Conservation (phyloP, 2,888 invertebrate species). For the Diarsia mendica region DNA sequence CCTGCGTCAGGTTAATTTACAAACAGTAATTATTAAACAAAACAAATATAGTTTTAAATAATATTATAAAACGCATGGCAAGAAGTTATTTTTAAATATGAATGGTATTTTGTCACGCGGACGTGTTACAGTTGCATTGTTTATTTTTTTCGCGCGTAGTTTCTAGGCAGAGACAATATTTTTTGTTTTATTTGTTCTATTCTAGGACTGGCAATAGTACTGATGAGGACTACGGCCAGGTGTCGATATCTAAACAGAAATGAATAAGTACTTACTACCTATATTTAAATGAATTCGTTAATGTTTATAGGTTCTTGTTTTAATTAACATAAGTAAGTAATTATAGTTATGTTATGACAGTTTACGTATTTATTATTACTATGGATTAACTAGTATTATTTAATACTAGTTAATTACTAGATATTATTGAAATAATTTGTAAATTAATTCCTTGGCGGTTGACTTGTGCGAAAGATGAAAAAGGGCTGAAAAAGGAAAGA, state of each 20-base stretch:
- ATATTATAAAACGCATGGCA: slow-evolving; percentile 18
- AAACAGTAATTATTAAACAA: slow-evolving; percentile 9
- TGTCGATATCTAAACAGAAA: slow-evolving; percentile 7
- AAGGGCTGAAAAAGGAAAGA: no score
- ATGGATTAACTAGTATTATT: no score
- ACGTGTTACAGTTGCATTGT: slow-evolving; percentile 30
- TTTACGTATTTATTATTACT: neutral
- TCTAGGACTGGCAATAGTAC: slow-evolving; percentile 31
- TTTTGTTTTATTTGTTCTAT: slow-evolving; percentile 46
- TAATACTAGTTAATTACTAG: neutral
- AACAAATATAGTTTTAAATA: slow-evolving; percentile 3
- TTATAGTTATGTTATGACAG: no score
- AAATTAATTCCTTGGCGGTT: no score
- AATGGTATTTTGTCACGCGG: slow-evolving; percentile 45
- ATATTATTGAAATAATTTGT: no score
- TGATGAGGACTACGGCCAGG: slow-evolving; percentile 31
- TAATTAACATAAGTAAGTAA: neutral
- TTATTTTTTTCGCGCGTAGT: slow-evolving; percentile 59
- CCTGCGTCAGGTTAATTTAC: slow-evolving; percentile 10
- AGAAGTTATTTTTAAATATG: slow-evolving; percentile 39
- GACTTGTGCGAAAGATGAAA: no score
- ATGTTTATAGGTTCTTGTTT: neutral
- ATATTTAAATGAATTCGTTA: slow-evolving; percentile 10
- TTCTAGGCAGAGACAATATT: slow-evolving; percentile 39
- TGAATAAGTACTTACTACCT: neutral